phyloP scores from a whole-genome alignment of 2,113 vertebrate genomes.

The Neogale vison region DNA sequence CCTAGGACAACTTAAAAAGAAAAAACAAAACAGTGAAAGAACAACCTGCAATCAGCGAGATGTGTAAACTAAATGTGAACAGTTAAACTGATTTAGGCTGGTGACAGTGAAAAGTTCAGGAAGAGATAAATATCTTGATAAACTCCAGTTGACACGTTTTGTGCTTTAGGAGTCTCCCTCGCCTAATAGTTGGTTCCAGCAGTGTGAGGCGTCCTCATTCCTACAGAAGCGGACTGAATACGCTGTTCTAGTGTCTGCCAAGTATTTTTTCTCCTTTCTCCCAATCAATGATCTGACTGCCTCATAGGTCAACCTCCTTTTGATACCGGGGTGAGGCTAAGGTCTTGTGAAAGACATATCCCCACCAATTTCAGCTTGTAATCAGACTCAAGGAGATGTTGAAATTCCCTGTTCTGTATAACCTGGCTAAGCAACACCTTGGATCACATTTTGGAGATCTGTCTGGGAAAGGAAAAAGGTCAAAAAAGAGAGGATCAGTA shows the following conservation, averaged over 20 bases:
- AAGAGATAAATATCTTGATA: background rate
- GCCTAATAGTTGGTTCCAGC: background rate
- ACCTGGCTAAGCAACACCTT: background rate
- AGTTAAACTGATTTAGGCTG: background rate
- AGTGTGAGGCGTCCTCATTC: background rate
- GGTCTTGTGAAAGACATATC: background rate
- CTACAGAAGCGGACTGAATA: background rate
- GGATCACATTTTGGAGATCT: background rate
- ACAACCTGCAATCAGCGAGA: background rate
- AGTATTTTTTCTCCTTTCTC: background rate
- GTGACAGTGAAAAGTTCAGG: background rate
- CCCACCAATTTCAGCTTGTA: too few relatives aligned
- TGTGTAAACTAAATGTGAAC: accelerated
- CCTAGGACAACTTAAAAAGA: background rate
- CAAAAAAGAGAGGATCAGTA: background rate
- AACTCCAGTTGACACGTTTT: background rate
- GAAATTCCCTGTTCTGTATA: background rate
- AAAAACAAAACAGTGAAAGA: background rate
- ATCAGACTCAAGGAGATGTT: background rate
- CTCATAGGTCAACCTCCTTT: background rate
- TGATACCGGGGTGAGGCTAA: background rate
- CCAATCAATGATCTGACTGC: background rate
- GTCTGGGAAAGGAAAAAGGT: background rate
- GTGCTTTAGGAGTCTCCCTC: background rate
- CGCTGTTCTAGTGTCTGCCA: background rate